Evolutionary conservation across 1,140 invertebrate species (phyloP).

Genomic region (Lepidurus apus): DNA sequence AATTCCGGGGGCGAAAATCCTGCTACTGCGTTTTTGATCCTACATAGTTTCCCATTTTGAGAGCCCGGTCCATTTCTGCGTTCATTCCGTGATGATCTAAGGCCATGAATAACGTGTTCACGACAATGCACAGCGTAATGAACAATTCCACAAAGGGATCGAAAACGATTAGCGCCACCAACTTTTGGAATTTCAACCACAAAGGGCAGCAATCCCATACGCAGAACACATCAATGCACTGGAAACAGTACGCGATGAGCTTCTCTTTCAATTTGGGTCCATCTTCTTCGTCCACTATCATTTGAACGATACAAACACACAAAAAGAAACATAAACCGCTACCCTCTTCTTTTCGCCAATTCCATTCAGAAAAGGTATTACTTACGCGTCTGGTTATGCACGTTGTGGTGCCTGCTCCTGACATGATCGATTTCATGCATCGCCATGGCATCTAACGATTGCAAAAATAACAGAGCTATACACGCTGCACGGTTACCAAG

Average conservation of each 20-base stretch:
- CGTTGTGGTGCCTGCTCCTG: conserved; percentile 60
- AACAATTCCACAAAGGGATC: conserved; percentile 97
- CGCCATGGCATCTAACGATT: conserved; percentile 84
- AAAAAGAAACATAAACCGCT: conserved; percentile 71
- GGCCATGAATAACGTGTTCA: conserved; percentile 97
- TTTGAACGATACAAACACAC: conserved; percentile 63
- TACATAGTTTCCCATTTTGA: conserved; percentile 91
- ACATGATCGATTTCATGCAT: conserved; percentile 95
- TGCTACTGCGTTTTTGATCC: conserved; percentile 45
- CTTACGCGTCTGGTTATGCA: not conserved
- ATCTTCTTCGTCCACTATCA: conserved; percentile 80
- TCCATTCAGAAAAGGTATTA: not conserved
- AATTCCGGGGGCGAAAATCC: not conserved
- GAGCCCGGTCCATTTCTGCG: conserved; percentile 70
- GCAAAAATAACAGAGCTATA: not conserved
- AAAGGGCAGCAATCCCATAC: conserved; percentile 93
- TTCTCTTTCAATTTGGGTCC: conserved; percentile 82
- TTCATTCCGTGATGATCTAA: conserved; percentile 94
- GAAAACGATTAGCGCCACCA: conserved; percentile 85
- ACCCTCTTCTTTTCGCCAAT: not conserved
- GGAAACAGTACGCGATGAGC: conserved; percentile 63
- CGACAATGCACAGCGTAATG: conserved; percentile 95
- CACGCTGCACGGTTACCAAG: too few relatives aligned
- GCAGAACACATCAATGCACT: conserved; percentile 85
- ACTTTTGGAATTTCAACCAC: conserved; percentile 85